Conservation (phyloP, 1,140 invertebrate species). For the Brachionus rotundiformis region DNA sequence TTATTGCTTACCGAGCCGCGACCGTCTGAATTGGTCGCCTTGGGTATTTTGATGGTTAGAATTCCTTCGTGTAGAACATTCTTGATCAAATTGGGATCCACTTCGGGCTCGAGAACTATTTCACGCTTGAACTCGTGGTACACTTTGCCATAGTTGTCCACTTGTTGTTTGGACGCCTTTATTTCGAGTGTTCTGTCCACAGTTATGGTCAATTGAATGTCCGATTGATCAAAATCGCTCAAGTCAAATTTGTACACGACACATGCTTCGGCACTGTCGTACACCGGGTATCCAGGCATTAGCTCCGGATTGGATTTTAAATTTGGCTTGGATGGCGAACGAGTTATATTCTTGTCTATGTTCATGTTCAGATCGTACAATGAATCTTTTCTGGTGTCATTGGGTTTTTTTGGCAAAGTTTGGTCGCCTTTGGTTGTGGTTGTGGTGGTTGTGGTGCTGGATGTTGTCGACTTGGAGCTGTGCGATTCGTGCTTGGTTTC, state of each 20-base stretch:
- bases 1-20: background rate
- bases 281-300: conserved; percentile 34
- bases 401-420: too few relatives aligned
- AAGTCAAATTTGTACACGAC: conserved; percentile 45
- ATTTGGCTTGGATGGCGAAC: background rate
- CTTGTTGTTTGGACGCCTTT: conserved; percentile 20
- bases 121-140: conserved; percentile 45
- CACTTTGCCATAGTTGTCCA: background rate
- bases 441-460: background rate
- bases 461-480: background rate
- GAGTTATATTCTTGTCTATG: background rate
- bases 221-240: conserved; percentile 28
- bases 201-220: conserved; percentile 34
- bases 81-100: conserved; percentile 31
- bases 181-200: conserved; percentile 26
- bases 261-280: conserved; percentile 26
- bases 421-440: background rate
- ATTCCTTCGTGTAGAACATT: conserved; percentile 42
- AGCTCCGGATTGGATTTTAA: background rate
- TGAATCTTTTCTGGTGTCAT: conserved; percentile 17
- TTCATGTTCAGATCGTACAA: conserved; percentile 24
- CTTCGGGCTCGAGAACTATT: conserved; percentile 23
- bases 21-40: background rate
- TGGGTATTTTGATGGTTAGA: conserved; percentile 40
- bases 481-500: background rate